A percentile compares a stretch with the other conserved stretches of the same genome.
Evolutionary conservation across 2,113 vertebrate species (phyloP).

Genomic region (Pelecanus crispus): DNA sequence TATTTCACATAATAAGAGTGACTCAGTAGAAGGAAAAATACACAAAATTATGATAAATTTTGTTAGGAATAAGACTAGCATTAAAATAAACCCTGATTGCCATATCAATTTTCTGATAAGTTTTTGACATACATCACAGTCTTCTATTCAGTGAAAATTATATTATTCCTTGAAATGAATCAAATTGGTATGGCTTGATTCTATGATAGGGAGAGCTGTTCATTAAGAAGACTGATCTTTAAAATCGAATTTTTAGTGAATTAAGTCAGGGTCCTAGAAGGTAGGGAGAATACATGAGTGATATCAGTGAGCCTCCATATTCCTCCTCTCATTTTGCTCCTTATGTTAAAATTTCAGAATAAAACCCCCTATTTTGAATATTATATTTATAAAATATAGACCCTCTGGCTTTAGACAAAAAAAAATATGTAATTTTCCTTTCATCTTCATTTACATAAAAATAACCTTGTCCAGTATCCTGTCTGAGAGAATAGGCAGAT

Average conservation of each 20-base stretch:
- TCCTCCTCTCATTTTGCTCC: neutral
- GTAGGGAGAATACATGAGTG: neutral
- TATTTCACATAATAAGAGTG: neutral
- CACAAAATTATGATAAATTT: neutral
- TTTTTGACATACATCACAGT: neutral
- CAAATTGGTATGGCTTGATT: neutral
- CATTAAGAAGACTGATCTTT: neutral
- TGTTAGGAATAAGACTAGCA: neutral
- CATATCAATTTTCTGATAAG: neutral
- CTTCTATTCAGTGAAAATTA: neutral
- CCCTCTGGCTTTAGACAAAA: neutral
- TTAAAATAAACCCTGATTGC: neutral
- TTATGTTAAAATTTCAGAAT: neutral
- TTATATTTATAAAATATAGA: neutral
- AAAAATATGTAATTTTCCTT: neutral
- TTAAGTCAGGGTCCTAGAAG: neutral
- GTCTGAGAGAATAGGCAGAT: neutral
- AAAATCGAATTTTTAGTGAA: neutral
- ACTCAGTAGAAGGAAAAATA: neutral
- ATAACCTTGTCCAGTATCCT: neutral
- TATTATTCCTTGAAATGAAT: neutral
- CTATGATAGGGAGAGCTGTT: neutral
- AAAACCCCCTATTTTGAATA: neutral
- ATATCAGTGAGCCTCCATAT: neutral
- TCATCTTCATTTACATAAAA: neutral